Evolutionary conservation across 1,140 invertebrate species (phyloP), one percentile per base, ranked within the genome.

Genomic region (Metopolophium dirhodum): DNA sequence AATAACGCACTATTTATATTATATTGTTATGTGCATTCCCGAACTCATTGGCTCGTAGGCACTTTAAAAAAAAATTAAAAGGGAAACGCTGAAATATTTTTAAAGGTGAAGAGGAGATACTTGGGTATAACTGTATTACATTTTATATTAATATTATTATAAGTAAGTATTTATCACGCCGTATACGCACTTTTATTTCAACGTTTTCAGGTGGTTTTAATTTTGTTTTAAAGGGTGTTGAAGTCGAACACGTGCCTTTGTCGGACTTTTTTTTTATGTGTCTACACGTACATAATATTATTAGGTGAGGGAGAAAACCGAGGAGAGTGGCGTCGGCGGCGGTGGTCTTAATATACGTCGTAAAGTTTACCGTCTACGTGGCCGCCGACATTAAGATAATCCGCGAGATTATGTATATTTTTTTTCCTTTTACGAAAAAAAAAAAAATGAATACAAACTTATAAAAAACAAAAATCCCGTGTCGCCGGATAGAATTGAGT

Each of bases 361-460:
- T 90, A 90, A 90, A 90, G 89, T 90, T 68, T 57, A 89, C 88
- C 35, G 88, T 54, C n/a, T 20, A 89, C 87, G 87, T 89, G n/a
- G 87, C n/a, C 87, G 87, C 51, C 88, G 35, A 57, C 89, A 68
- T 90, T 45, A 90, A 68, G 54, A 90, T 90, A 90, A 90, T 90
- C 89, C 57, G 51, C 51, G 88, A 57, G 86, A 87, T 89, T 54
- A 89, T 37, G 49, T 41, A 89, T 51, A 89, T 23, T 89, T 89
- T 89, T 88, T 89, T 89, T 41, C n/a, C 51, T 51, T 89, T 89
- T 57, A 54, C 9, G 6, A n/a, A 23, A 49, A 54, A 51, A 49
- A 37, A 37, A 54, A 89, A 37, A 35, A 57, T 77, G 61, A 77
- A n/a, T 26, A 47, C 20, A 68, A n/a, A 90, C 35, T 26, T 90